Evolutionary conservation across 2,113 vertebrate species (phyloP).

Genomic region (Lampris megalopsis): DNA sequence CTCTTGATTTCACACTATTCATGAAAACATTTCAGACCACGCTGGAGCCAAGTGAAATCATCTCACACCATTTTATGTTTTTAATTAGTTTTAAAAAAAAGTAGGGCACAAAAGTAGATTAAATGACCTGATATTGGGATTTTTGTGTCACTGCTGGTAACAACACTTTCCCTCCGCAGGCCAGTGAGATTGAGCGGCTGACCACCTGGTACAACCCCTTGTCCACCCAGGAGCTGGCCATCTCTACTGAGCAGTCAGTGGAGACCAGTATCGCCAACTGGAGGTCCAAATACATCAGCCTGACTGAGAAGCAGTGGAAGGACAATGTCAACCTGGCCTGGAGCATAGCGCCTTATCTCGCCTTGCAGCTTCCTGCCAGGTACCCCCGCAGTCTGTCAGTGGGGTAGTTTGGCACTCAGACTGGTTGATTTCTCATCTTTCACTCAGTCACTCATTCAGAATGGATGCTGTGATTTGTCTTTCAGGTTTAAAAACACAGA

Average conservation of each 20-base stretch:
- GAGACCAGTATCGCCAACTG: conserved; percentile 96
- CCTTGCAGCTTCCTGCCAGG: conserved; percentile 93
- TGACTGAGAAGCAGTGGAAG: conserved; percentile 98
- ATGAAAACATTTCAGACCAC: too few species aligned
- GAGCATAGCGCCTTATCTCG: conserved; percentile 95
- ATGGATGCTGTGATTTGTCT: conserved; percentile 1
- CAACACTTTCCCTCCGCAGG: conserved; percentile 73
- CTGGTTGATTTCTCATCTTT: not conserved
- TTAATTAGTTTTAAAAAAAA: too few species aligned
- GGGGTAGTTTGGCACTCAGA: not conserved
- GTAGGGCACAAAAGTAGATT: too few species aligned
- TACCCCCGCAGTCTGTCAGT: conserved; percentile 54
- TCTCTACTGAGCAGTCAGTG: conserved; percentile 90
- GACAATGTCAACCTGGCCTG: conserved; percentile 96
- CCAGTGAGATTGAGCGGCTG: conserved; percentile 95
- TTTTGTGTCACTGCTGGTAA: too few species aligned
- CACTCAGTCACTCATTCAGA: not conserved
- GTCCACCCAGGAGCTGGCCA: conserved; percentile 90
- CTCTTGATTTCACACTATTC: too few species aligned
- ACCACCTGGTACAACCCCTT: conserved; percentile 97
- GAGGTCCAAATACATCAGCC: conserved; percentile 94
- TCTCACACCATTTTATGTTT: too few species aligned
- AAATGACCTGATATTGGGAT: too few species aligned
- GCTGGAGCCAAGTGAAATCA: too few species aligned
- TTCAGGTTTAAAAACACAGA: conserved; percentile 96